Evolutionary conservation across 1,140 invertebrate species (phyloP).

Genomic region (Aphelenchoides avenae): DNA sequence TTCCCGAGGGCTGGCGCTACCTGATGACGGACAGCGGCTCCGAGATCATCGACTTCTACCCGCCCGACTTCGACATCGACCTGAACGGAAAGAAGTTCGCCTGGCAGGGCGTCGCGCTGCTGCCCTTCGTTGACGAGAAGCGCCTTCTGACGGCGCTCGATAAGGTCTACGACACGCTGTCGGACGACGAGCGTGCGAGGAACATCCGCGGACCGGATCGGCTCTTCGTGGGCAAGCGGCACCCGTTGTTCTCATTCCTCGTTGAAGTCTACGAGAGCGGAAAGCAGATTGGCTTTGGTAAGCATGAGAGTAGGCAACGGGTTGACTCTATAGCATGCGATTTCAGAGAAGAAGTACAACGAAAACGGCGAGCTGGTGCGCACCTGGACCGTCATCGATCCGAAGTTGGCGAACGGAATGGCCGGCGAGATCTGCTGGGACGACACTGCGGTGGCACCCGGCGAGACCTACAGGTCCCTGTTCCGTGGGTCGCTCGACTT

Average conservation of each 20-base stretch:
- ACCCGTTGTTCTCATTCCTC: conserved; percentile 42
- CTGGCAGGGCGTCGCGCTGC: conserved; percentile 95
- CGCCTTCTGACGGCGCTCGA: conserved; percentile 78
- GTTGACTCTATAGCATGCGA: too few relatives aligned
- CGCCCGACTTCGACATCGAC: conserved; percentile 95
- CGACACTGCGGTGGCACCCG: conserved; percentile 31
- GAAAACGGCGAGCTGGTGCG: conserved; percentile 1
- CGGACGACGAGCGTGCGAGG: conserved; percentile 40
- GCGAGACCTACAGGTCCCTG: conserved; percentile 31
- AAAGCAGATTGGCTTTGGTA: too few relatives aligned
- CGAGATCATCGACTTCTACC: conserved; percentile 97
- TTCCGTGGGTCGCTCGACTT: conserved; percentile 38
- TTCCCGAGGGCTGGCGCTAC: conserved; percentile 85
- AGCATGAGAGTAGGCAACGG: too few relatives aligned
- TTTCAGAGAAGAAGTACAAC: too few relatives aligned
- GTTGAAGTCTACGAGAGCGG: conserved; percentile 25
- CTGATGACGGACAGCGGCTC: conserved; percentile 89
- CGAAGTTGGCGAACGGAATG: conserved; percentile 46
- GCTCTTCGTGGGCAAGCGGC: conserved; percentile 49
- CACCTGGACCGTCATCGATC: conserved; percentile 42
- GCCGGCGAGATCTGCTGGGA: conserved; percentile 42
- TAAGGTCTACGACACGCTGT: conserved; percentile 49
- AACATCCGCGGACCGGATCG: conserved; percentile 47
- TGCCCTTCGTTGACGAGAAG: conserved; percentile 95
- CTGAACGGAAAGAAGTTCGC: conserved; percentile 98